phyloP scores from a whole-genome alignment of 37 sponge, comb jelly and placozoan species.

The Ephydatia muelleri region DNA sequence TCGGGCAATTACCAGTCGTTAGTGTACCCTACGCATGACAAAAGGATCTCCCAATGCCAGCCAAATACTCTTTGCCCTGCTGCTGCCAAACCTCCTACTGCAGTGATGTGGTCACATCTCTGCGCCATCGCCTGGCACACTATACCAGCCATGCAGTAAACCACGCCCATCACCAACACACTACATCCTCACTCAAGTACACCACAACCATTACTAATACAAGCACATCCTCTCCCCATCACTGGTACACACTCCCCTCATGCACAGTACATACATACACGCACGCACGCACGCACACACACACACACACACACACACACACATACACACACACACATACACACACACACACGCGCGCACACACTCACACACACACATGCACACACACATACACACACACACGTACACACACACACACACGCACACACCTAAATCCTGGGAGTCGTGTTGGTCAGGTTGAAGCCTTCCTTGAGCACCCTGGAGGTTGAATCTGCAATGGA shows the following conservation, averaged over 20 bases:
- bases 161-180: not conserved
- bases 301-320: constrained; percentile 7
- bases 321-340: constrained; percentile 33
- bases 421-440: constrained; percentile 1
- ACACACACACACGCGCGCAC: constrained; percentile 20
- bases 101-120: too few species aligned
- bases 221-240: not conserved
- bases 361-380: too few species aligned
- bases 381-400: constrained; percentile 9
- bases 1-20: not conserved
- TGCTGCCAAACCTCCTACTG: too few species aligned
- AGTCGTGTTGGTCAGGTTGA: too few species aligned
- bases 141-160: too few species aligned
- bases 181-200: not conserved
- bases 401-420: constrained; percentile 33
- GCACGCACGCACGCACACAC: too few species aligned
- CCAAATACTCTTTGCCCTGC: too few species aligned
- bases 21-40: too few species aligned
- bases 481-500: too few species aligned
- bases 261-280: not conserved
- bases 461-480: too few species aligned
- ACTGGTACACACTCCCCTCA: not conserved
- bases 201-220: not conserved
- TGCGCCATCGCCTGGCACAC: too few species aligned
- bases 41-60: too few species aligned